Evolutionary conservation across 2,113 vertebrate species (phyloP), one percentile per base, ranked within the genome.

Genomic region (Cyanoderma ruficeps): DNA sequence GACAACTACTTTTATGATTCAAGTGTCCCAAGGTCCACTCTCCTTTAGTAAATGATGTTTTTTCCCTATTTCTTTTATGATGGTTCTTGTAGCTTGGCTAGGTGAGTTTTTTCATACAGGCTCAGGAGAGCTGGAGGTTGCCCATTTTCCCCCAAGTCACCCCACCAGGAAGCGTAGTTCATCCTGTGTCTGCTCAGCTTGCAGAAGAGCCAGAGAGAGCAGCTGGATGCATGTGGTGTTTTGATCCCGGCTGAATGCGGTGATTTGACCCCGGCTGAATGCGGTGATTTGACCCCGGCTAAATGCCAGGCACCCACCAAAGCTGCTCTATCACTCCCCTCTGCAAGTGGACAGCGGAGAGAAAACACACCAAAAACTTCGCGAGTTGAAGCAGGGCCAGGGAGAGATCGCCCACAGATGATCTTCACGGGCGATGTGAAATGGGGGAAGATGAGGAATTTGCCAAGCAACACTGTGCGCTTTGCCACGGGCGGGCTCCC

Each of bases 381-480:
- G 19, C 27, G 18, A 42, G 35, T 15, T 55, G 35, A 55, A 60
- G 55, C 30, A 55, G 33, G 20, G 24, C 12, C 47, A 31, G 20
- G 39, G 21, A 39, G 41, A 55, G 14, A 69, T 41, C 11, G 18
- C 18, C 55, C 47, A 31, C n/a, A 17, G 9, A 46, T 30, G 37
- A 31, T 17, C 23, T 13, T 60, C 19, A 25, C 6, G 25, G 30
- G 17, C n/a, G 35, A 2, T 22, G 46, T 46, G 61, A 28, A 71
- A 44, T 4, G 28, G 30, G n/a, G 11, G 6, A 21, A 42, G 24
- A n/a, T 4, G 7, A 23, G 37, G 27, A 13, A 28, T 42, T 31
- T 5, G 17, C 25, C 24, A 6, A 17, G 9, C 7, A 11, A 3
- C 1, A 22, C 8, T 1, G 4, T 1, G 6, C 9, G 0, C 52